Conservation (phyloP, 2,797 vertebrate genomes). For the Nyctibius grandis region DNA sequence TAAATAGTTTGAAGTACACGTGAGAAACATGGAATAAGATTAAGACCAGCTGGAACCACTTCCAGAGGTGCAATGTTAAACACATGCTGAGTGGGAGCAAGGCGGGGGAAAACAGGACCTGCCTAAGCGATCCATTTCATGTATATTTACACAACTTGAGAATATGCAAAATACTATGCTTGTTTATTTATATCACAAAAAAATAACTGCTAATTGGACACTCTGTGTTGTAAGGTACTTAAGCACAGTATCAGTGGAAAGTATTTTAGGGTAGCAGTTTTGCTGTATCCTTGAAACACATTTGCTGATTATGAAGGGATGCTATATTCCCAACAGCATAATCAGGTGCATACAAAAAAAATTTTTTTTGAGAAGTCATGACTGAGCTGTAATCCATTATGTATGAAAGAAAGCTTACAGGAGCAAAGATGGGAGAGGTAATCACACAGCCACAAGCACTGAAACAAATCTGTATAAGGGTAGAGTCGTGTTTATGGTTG, state of each 20-base stretch:
- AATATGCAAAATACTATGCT: not conserved
- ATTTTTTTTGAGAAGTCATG: not conserved
- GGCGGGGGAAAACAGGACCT: not conserved
- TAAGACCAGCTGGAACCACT: not conserved
- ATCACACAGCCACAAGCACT: not conserved
- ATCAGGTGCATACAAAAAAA: not conserved
- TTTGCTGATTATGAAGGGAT: not conserved
- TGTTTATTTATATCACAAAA: not conserved
- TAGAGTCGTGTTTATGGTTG: not conserved
- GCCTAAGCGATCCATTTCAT: not conserved
- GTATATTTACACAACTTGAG: not conserved
- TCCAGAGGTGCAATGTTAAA: not conserved
- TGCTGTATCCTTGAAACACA: not conserved
- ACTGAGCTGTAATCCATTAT: conserved; percentile 2
- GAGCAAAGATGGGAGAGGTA: not conserved
- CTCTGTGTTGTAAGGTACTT: not conserved
- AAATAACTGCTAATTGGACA: not conserved
- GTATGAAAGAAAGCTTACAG: not conserved
- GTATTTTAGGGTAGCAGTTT: not conserved
- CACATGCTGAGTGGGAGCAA: not conserved
- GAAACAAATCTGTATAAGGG: not conserved
- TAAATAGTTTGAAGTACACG: not conserved
- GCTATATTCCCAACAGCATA: not conserved
- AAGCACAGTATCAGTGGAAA: not conserved
- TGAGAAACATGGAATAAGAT: not conserved